Percentiles rank a stretch among this genome's conserved stretches.
These are phyloP conservation scores for Gandaritis pyraliata DNA, from an alignment of 2,888 invertebrate genomes.

Conservation along the genomic window DNA sequence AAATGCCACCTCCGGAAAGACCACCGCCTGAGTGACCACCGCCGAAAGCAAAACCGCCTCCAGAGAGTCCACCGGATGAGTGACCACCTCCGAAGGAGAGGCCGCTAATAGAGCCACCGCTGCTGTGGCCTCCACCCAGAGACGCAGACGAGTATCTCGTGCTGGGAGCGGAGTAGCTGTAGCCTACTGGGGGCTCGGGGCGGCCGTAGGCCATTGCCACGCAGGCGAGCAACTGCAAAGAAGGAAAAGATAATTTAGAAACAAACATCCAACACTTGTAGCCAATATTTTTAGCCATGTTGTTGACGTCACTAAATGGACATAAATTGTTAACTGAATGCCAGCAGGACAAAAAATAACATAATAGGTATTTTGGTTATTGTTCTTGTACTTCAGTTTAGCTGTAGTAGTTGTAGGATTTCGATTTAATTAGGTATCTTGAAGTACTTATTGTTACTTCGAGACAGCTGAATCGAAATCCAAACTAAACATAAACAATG, in stretches of 20 bases:
- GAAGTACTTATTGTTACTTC: neutral
- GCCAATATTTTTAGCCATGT: neutral
- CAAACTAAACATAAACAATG: neutral
- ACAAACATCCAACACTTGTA: neutral
- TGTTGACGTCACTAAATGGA: too few species aligned
- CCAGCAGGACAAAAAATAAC: neutral
- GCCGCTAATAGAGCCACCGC: constrained; percentile 46
- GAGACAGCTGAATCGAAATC: neutral
- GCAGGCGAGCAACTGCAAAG: constrained; percentile 76
- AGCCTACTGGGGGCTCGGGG: constrained; percentile 80
- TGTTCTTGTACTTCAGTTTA: too few species aligned
- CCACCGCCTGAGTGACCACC: constrained; percentile 54
- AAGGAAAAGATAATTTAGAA: constrained; percentile 38
- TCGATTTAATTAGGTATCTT: too few species aligned
- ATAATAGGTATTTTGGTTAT: too few species aligned
- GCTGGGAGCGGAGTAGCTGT: constrained; percentile 75
- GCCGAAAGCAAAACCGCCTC: constrained; percentile 49
- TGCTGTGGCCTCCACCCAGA: constrained; percentile 51
- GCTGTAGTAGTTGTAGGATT: too few species aligned
- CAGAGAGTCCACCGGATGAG: constrained; percentile 52
- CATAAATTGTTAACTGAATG: neutral
- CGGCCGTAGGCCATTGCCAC: constrained; percentile 78
- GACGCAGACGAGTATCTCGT: constrained; percentile 59
- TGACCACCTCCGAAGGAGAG: constrained; percentile 60
- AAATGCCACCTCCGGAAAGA: constrained; percentile 56